phyloP scores from a whole-genome alignment of 2,797 vertebrate species.

The Pogonophryne albipinna region DNA sequence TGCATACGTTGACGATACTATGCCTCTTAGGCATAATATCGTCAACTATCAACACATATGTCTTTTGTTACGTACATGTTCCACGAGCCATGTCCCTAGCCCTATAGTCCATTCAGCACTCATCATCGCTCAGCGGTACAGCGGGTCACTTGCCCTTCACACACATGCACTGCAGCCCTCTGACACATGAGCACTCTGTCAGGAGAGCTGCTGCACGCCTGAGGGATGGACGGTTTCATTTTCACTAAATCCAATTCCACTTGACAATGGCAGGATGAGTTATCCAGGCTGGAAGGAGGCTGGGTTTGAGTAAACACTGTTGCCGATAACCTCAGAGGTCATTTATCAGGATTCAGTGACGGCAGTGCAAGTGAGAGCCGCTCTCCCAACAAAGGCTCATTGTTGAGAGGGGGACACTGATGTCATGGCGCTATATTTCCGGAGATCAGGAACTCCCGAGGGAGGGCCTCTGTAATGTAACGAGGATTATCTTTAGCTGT shows the following conservation, averaged over 20 bases:
- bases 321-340: conserved; percentile 67
- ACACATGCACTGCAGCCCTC: conserved; percentile 12
- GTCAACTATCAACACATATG: conserved; percentile 11
- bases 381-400: conserved; percentile 52
- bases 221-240: conserved; percentile 36
- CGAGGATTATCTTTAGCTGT: conserved; percentile 37
- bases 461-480: conserved; percentile 25
- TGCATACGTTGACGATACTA: neutral
- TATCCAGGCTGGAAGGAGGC: conserved; percentile 27
- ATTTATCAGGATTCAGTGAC: conserved; percentile 60
- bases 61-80: conserved; percentile 15
- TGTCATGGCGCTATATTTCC: conserved; percentile 61
- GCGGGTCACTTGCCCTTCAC: conserved; percentile 37
- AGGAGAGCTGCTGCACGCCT: conserved; percentile 32
- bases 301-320: conserved; percentile 47
- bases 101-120: conserved; percentile 29
- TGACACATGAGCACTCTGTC: conserved; percentile 41
- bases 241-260: conserved; percentile 59
- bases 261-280: conserved; percentile 49
- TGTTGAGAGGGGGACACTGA: conserved; percentile 54
- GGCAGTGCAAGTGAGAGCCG: conserved; percentile 53
- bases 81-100: neutral
- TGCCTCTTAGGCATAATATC: no score
- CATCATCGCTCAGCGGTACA: conserved; percentile 17
- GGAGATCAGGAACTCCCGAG: conserved; percentile 35